phyloP scores from a whole-genome alignment of 1,140 invertebrate species.

The Oreohelix idahoensis region DNA sequence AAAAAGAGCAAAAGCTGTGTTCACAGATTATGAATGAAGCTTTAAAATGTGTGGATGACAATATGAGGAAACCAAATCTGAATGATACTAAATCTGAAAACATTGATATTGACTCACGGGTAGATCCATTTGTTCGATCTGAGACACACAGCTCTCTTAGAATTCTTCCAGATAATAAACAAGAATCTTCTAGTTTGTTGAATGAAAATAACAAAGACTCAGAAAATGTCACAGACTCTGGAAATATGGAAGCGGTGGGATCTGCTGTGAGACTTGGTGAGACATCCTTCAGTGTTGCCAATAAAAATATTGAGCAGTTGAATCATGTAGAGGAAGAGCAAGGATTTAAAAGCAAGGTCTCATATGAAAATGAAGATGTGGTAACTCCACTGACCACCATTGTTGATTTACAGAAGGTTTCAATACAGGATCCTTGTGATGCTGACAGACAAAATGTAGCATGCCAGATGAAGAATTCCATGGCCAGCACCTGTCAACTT shows the following conservation, averaged over 20 bases:
- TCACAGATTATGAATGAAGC: too few relatives aligned
- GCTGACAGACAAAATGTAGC: too few relatives aligned
- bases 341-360: too few relatives aligned
- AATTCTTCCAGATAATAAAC: not conserved
- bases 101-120: not conserved
- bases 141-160: not conserved
- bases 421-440: too few relatives aligned
- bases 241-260: not conserved
- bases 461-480: too few relatives aligned
- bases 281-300: too few relatives aligned
- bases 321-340: too few relatives aligned
- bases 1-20: not conserved
- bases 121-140: conserved; percentile 18
- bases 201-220: not conserved
- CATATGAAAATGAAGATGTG: too few relatives aligned
- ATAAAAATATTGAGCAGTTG: too few relatives aligned
- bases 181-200: not conserved
- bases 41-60: not conserved
- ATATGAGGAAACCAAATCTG: not conserved
- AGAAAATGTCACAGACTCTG: not conserved
- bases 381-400: too few relatives aligned
- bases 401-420: too few relatives aligned
- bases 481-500: too few relatives aligned
- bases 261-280: not conserved
- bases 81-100: not conserved